A percentile compares a stretch with the other conserved stretches of the same genome.
These are phyloP conservation scores for Lepidocyrtinus sp. DNA, from an alignment of 2,888 invertebrate genomes.

Conservation along the genomic window DNA sequence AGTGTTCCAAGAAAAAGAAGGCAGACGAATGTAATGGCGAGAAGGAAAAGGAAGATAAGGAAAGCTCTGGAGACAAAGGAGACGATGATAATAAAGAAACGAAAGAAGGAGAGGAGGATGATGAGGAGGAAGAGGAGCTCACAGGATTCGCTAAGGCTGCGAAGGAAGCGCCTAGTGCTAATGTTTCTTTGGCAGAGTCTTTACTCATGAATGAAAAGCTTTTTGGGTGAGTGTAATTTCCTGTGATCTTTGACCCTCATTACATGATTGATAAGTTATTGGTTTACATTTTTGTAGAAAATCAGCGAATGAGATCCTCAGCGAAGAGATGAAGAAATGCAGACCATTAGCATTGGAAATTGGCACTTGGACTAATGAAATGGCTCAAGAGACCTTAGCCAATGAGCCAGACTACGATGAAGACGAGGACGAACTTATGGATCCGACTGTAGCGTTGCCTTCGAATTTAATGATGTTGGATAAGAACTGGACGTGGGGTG, in stretches of 20 bases:
- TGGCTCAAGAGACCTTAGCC: constrained; percentile 76
- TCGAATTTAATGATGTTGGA: constrained; percentile 77
- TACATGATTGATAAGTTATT: neutral
- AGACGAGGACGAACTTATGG: constrained; percentile 72
- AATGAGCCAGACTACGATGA: constrained; percentile 68
- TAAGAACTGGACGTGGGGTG: constrained; percentile 70
- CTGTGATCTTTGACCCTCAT: no score
- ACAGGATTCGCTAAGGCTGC: constrained; percentile 70
- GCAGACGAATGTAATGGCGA: constrained; percentile 64
- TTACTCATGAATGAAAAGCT: constrained; percentile 67
- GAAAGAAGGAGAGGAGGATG: constrained; percentile 13
- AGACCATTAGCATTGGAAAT: constrained; percentile 80
- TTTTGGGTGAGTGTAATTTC: constrained; percentile 53
- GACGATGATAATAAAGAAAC: constrained; percentile 65
- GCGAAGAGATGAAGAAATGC: constrained; percentile 71
- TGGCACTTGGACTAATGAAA: constrained; percentile 93
- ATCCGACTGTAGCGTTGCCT: constrained; percentile 75
- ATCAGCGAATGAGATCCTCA: constrained; percentile 70
- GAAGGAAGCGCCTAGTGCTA: constrained; percentile 64
- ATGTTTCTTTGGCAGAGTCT: constrained; percentile 67
- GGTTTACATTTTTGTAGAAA: constrained; percentile 57
- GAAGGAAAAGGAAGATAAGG: constrained; percentile 70
- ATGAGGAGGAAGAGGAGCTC: constrained; percentile 63
- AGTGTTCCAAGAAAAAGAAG: constrained; percentile 38
- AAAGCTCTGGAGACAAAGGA: constrained; percentile 70